Evolutionary conservation across 2,113 vertebrate species (phyloP).

Genomic region (Emydura subglobosa): DNA sequence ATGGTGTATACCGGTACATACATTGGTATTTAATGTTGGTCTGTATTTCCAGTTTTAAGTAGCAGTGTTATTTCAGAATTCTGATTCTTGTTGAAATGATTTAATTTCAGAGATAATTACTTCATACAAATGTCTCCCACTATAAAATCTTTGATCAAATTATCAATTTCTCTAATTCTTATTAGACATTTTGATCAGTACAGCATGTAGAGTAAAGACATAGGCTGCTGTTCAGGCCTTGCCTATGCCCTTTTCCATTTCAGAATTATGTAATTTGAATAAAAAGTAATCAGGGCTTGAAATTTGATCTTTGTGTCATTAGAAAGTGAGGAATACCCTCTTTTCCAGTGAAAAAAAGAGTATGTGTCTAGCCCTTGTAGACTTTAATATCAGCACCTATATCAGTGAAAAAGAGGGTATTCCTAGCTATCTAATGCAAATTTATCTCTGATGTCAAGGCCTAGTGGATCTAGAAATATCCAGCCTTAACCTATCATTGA

Average conservation of each 20-base stretch:
- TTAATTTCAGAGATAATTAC: neutral
- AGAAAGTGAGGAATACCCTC: neutral
- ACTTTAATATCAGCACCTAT: neutral
- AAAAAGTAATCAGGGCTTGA: neutral
- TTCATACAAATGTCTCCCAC: neutral
- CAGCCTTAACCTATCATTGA: accelerated
- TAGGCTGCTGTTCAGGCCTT: neutral
- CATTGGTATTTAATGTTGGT: neutral
- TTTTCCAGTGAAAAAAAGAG: neutral
- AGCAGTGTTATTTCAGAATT: neutral
- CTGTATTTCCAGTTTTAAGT: accelerated
- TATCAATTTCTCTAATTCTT: neutral
- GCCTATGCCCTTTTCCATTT: neutral
- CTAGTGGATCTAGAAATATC: neutral
- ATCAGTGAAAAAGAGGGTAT: too few relatives aligned
- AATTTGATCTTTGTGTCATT: neutral
- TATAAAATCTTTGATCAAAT: neutral
- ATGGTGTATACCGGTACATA: neutral
- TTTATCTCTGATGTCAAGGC: accelerated
- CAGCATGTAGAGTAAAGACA: neutral
- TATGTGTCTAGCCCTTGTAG: neutral
- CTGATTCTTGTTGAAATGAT: neutral
- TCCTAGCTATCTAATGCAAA: neutral
- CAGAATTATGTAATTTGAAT: too few relatives aligned
- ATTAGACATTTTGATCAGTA: neutral